Evolutionary conservation across 2,113 vertebrate species (phyloP).

Genomic region (Synchiropus splendidus): DNA sequence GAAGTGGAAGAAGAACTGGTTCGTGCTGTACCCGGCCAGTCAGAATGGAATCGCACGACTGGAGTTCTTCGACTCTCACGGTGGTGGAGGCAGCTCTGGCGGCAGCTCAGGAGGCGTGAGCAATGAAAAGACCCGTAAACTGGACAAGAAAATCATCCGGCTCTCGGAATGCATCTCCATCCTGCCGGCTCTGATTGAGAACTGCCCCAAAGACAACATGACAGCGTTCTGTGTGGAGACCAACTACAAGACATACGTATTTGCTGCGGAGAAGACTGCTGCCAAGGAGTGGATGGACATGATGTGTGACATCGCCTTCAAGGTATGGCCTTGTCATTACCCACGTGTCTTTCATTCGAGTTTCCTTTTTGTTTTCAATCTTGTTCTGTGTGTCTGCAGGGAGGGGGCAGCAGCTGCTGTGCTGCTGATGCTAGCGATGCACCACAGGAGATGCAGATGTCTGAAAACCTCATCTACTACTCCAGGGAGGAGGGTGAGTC

Average conservation of each 20-base stretch:
- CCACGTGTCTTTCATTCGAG: too few species aligned
- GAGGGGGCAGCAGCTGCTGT: slow-evolving; percentile 34
- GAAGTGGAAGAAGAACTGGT: slow-evolving; percentile 96
- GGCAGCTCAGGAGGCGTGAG: slow-evolving; percentile 59
- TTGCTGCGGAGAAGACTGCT: slow-evolving; percentile 73
- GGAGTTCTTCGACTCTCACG: slow-evolving; percentile 80
- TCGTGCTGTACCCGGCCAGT: slow-evolving; percentile 85
- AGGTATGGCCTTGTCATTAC: too few species aligned
- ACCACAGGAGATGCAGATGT: slow-evolving; percentile 77
- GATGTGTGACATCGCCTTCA: slow-evolving; percentile 87
- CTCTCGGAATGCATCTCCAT: slow-evolving; percentile 90
- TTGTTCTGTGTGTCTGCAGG: slow-evolving; percentile 30
- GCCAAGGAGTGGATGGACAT: slow-evolving; percentile 82
- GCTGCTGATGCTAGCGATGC: slow-evolving; percentile 43
- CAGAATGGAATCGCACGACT: slow-evolving; percentile 88
- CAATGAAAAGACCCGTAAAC: slow-evolving; percentile 74
- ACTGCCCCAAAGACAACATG: slow-evolving; percentile 80
- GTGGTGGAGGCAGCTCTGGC: slow-evolving; percentile 39
- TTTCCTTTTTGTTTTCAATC: slow-evolving; percentile 10
- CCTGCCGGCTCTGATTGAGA: slow-evolving; percentile 70
- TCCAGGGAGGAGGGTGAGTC: slow-evolving; percentile 83
- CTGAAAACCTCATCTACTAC: slow-evolving; percentile 90
- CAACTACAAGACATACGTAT: slow-evolving; percentile 78
- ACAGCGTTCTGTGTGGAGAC: slow-evolving; percentile 85
- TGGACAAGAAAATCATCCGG: slow-evolving; percentile 88